Percentiles rank a stretch among this genome's conserved stretches.
phyloP scores from a whole-genome alignment of 2,888 invertebrate species.

The Euplexia lucipara region DNA sequence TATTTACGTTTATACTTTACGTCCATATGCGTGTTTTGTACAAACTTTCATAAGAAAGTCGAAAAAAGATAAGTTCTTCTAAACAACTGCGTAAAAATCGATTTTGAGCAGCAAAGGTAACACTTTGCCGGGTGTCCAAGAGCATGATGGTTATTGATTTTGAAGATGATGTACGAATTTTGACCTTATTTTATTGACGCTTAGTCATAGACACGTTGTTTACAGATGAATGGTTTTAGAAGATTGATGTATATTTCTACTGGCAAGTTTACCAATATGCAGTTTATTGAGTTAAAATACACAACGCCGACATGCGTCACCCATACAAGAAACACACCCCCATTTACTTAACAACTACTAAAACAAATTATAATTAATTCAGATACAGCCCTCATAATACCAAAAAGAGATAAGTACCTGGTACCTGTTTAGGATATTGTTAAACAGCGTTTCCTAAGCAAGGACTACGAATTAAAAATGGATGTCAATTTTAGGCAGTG shows the following conservation, averaged over 20 bases:
- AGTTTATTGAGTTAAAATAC: constrained; percentile 21
- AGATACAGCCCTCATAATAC: constrained; percentile 14
- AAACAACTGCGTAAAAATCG: neutral
- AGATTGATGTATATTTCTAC: constrained; percentile 15
- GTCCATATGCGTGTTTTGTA: constrained; percentile 27
- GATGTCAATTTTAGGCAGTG: neutral
- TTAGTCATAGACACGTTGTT: neutral
- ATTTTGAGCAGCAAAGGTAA: constrained; percentile 11
- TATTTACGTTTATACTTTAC: constrained; percentile 74
- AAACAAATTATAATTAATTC: constrained; percentile 17
- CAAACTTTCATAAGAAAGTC: constrained; percentile 24
- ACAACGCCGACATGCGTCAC: constrained; percentile 7
- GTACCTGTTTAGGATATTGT: constrained; percentile 30
- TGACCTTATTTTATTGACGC: neutral
- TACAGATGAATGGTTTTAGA: neutral
- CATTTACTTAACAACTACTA: constrained; percentile 2
- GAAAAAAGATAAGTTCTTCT: neutral
- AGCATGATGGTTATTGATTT: neutral
- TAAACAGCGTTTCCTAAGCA: constrained; percentile 17
- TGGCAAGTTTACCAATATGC: constrained; percentile 25
- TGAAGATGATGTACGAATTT: constrained; percentile 2
- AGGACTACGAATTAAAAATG: constrained; percentile 33
- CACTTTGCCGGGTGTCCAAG: constrained; percentile 13
- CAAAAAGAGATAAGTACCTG: constrained; percentile 33
- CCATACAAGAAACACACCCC: neutral